phyloP scores from a whole-genome alignment of 2,888 invertebrate species.

The Micoletzkya japonica region DNA sequence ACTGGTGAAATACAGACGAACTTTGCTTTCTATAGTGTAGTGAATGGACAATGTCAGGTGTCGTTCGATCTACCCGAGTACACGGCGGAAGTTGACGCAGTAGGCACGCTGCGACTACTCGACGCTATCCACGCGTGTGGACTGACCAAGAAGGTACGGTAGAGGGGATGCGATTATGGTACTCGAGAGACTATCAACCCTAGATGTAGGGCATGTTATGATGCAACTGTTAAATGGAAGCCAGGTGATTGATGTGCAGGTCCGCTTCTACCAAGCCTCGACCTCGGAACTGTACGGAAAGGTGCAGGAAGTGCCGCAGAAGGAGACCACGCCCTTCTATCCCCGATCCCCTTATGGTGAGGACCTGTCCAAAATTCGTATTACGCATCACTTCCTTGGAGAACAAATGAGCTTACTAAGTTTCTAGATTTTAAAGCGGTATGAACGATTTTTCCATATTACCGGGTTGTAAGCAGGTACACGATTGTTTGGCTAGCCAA shows the following conservation, averaged over 20 bases:
- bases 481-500: too few relatives aligned
- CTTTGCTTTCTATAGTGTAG: too few relatives aligned
- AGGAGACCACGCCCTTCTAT: slow-evolving; percentile 91
- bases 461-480: too few relatives aligned
- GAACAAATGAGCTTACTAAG: too few relatives aligned
- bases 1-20: too few relatives aligned
- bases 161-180: not conserved
- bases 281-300: slow-evolving; percentile 93
- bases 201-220: not conserved
- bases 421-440: not conserved
- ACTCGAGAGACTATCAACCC: not conserved
- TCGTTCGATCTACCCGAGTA: slow-evolving; percentile 98
- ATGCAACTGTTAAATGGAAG: not conserved
- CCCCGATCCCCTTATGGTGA: slow-evolving; percentile 92
- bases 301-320: slow-evolving; percentile 88
- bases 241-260: slow-evolving; percentile 27
- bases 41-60: too few relatives aligned
- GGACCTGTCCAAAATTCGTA: not conserved
- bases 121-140: slow-evolving; percentile 90
- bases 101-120: slow-evolving; percentile 86
- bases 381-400: not conserved
- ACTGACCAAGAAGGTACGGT: slow-evolving; percentile 75
- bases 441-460: not conserved
- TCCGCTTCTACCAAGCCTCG: slow-evolving; percentile 86
- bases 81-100: slow-evolving; percentile 94